Percentiles rank a stretch among this genome's conserved stretches.
These are phyloP conservation scores for Sinocyclocheilus maitianheensis DNA, from an alignment of 2,113 vertebrate species.

Conservation along the genomic window DNA sequence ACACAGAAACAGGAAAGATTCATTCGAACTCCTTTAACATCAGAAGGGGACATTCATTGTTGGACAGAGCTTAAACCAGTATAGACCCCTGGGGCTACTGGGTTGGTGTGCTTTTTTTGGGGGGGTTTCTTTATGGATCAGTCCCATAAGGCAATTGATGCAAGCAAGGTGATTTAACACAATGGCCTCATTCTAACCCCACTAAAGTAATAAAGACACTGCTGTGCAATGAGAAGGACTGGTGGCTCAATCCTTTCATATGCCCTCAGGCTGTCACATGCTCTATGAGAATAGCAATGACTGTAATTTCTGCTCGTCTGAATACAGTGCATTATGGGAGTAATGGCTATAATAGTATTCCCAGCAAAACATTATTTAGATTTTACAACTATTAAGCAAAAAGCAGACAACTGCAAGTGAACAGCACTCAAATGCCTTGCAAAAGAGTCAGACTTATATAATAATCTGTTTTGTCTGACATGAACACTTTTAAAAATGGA, in stretches of 20 bases:
- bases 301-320: neutral
- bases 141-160: constrained; percentile 59
- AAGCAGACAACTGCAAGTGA: neutral
- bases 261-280: constrained; percentile 10
- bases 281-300: neutral
- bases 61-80: constrained; percentile 38
- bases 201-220: constrained; percentile 57
- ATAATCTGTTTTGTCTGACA: neutral
- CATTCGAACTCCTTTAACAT: constrained; percentile 16
- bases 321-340: neutral
- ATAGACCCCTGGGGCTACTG: constrained; percentile 52
- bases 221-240: neutral
- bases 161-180: constrained; percentile 60
- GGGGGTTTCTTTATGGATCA: constrained; percentile 50
- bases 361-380: neutral
- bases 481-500: neutral
- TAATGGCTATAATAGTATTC: neutral
- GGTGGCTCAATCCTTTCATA: constrained; percentile 26
- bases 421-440: neutral
- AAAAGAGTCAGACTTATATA: neutral
- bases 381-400: neutral
- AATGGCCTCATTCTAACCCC: constrained; percentile 58
- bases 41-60: constrained; percentile 5
- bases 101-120: constrained; percentile 16
- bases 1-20: constrained; percentile 27